Evolutionary conservation across 2,113 vertebrate species (phyloP).

Genomic region (Phyllostomus discolor): DNA sequence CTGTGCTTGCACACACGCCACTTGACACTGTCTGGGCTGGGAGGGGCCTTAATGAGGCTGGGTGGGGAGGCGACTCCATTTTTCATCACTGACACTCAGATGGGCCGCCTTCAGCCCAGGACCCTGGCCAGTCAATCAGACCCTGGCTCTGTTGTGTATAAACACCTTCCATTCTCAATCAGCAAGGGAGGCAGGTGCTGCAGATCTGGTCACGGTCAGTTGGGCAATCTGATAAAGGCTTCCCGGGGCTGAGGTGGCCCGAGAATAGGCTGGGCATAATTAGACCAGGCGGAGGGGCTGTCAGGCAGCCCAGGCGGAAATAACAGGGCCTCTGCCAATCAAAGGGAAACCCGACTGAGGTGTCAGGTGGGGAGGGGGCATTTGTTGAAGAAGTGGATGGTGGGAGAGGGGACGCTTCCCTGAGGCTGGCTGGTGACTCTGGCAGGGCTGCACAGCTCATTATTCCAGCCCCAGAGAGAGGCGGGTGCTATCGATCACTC

Average conservation of each 20-base stretch:
- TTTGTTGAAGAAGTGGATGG: not conserved
- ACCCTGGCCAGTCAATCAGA: slow-evolving; percentile 56
- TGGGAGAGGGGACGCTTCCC: slow-evolving; percentile 64
- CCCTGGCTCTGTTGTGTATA: slow-evolving; percentile 3
- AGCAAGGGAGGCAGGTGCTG: slow-evolving; percentile 67
- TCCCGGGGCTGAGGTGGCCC: slow-evolving; percentile 43
- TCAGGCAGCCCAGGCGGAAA: slow-evolving; percentile 65
- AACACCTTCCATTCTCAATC: slow-evolving; percentile 63
- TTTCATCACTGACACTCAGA: slow-evolving; percentile 68
- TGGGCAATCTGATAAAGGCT: slow-evolving; percentile 74
- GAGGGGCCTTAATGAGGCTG: slow-evolving; percentile 59
- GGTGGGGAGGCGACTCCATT: slow-evolving; percentile 49
- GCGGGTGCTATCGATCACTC: slow-evolving; percentile 69
- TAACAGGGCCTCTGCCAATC: slow-evolving; percentile 66
- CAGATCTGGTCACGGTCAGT: slow-evolving; percentile 65
- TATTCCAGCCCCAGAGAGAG: slow-evolving; percentile 40
- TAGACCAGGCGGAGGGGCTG: slow-evolving; percentile 59
- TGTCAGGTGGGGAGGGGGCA: not conserved
- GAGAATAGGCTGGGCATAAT: slow-evolving; percentile 62
- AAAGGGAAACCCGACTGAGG: slow-evolving; percentile 52
- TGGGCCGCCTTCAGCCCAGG: not conserved
- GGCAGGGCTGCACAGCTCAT: slow-evolving; percentile 53
- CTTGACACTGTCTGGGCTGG: slow-evolving; percentile 12
- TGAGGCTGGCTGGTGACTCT: slow-evolving; percentile 44
- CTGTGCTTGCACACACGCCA: not conserved